A percentile compares a stretch with the other conserved stretches of the same genome.
Conservation (phyloP, 2,113 vertebrate species). For the Arvicanthis niloticus region DNA sequence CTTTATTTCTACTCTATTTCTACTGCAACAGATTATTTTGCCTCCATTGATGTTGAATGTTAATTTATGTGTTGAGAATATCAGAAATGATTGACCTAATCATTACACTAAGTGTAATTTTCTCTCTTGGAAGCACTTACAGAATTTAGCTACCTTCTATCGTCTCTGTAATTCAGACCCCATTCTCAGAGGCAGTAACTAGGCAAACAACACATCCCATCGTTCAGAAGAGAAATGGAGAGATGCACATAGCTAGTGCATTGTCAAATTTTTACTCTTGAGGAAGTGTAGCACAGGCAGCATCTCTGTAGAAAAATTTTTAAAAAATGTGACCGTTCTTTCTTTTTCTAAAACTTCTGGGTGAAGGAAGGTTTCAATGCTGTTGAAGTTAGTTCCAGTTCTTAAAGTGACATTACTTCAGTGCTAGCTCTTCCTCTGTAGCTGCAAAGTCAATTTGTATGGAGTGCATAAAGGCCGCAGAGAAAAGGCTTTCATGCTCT, state of each 20-base stretch:
- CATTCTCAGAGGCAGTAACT: background rate
- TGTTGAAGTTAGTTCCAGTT: background rate
- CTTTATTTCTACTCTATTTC: background rate
- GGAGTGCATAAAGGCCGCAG: conserved; percentile 20
- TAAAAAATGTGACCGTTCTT: background rate
- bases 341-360: background rate
- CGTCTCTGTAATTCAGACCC: background rate
- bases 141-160: background rate
- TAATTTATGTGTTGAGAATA: background rate
- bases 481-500: conserved; percentile 66
- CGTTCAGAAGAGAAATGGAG: background rate
- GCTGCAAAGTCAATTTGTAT: conserved; percentile 27
- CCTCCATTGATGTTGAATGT: background rate
- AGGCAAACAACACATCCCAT: conserved; percentile 25
- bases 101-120: background rate
- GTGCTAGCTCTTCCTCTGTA: background rate
- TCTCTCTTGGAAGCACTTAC: background rate
- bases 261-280: conserved; percentile 2
- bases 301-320: background rate
- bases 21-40: background rate
- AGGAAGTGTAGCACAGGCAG: background rate
- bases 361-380: background rate
- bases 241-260: background rate
- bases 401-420: background rate
- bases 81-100: background rate